phyloP scores from a whole-genome alignment of 1,140 invertebrate species.

The Drosophila persimilis region DNA sequence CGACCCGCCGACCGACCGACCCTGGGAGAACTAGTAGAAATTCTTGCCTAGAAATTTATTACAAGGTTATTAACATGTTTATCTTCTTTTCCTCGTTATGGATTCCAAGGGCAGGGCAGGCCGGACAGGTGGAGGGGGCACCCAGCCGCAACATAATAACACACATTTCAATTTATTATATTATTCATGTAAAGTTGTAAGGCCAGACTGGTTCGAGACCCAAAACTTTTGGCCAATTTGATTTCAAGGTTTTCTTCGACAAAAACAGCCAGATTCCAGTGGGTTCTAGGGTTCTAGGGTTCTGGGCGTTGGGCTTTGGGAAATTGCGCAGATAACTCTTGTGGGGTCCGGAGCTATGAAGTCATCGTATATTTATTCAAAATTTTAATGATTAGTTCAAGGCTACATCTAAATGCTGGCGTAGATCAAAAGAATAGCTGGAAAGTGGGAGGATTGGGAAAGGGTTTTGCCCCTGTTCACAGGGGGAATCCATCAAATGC shows the following conservation, averaged over 20 bases:
- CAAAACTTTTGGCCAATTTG: constrained; percentile 55
- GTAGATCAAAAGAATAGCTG: neutral
- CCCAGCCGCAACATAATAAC: constrained; percentile 66
- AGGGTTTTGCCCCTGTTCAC: neutral
- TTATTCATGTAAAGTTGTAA: constrained; percentile 60
- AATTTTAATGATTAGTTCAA: constrained; percentile 37
- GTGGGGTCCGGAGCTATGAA: constrained; percentile 15
- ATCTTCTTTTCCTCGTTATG: constrained; percentile 72
- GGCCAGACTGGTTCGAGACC: neutral
- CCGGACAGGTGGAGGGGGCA: neutral
- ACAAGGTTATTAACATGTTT: constrained; percentile 79
- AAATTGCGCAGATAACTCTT: constrained; percentile 35
- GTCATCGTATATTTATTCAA: constrained; percentile 49
- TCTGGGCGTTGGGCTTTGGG: neutral
- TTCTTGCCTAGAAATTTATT: constrained; percentile 77
- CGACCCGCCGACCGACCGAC: neutral
- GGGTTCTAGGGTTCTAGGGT: neutral
- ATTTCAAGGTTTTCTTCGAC: constrained; percentile 54
- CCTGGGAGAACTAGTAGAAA: constrained; percentile 60
- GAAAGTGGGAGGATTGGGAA: neutral
- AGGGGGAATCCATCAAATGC: constrained; percentile 17
- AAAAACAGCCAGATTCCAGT: constrained; percentile 22
- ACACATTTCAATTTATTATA: constrained; percentile 78
- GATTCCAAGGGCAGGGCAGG: constrained; percentile 60
- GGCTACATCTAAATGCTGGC: constrained; percentile 17